A percentile compares a stretch with the other conserved stretches of the same genome.
Evolutionary conservation across 2,797 vertebrate genomes (phyloP).

Genomic region (Crenichthys baileyi): DNA sequence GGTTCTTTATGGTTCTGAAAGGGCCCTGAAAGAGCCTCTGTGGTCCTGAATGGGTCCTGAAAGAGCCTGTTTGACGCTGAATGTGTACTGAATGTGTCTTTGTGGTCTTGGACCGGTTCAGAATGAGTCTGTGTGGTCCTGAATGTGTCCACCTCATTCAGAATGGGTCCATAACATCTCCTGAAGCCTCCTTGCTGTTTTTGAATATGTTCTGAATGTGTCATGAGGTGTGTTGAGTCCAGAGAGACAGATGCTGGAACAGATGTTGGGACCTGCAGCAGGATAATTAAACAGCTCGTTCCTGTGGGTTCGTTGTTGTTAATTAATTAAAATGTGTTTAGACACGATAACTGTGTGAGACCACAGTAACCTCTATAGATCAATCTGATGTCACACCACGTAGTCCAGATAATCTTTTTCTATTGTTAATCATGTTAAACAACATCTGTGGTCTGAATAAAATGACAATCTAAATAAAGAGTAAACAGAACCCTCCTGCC

Average conservation of each 20-base stretch:
- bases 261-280: background rate
- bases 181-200: background rate
- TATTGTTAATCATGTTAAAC: background rate
- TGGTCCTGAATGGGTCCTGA: too few species aligned
- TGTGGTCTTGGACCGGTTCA: background rate
- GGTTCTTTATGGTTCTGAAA: too few species aligned
- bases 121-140: background rate
- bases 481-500: background rate
- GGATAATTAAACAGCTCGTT: slow-evolving; percentile 4
- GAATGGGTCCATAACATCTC: background rate
- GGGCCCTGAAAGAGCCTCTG: too few species aligned
- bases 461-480: slow-evolving; percentile 8
- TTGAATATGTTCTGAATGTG: background rate
- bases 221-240: background rate
- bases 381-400: background rate
- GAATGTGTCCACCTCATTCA: too few species aligned
- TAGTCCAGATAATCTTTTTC: background rate
- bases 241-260: background rate
- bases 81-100: background rate
- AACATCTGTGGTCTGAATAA: slow-evolving; percentile 7
- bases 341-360: background rate
- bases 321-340: background rate
- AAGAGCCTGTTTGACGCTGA: background rate
- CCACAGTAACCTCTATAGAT: background rate
- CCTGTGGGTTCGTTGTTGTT: background rate